Base-by-base conservation (phyloP, 2,113 vertebrate genomes). In the Ursus arctos region DNA sequence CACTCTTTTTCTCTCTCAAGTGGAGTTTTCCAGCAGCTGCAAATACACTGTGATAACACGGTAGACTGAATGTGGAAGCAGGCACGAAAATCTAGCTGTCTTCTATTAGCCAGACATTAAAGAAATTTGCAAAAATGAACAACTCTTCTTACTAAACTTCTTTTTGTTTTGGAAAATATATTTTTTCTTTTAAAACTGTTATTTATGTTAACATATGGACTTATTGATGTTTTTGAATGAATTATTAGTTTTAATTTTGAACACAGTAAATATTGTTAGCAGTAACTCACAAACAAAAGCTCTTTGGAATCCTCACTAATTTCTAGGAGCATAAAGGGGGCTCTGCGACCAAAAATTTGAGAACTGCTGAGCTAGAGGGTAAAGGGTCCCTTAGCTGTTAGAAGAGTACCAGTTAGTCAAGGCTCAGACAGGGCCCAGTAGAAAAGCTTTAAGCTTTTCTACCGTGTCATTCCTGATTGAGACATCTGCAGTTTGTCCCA, bases 241-340 rank as follows among this genome's bases (percentile, higher is more conserved):
- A 47, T 86, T 93, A 55, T 88, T 49, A 15, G 69, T 94, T 93
- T 96, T 96, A 57, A 87, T 51, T 95, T 96, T 40, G 69, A 63
- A 82, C 65, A 65, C 13, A 55, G 26, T 86, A 74, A 87, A 69
- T 77, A 79, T 71, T 49, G 31, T 49, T 71, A 92, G 61, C 51
- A 65, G 3, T 76, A 84, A 65, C 28, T 90, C 19, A 81, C 6
- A 86, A 81, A n/a, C 7, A 72, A 55, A 97, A 80, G 24, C 9
- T 88, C 47, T 92, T 94, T 87, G 80, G 49, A 24, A 28, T 49
- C 65, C 16, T 91, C 77, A 79, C 4, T 87, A 67, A n/a, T 31
- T 97, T 95, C 80, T 74, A 84, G 43, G 88, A 49, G 10, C 9
- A 59, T 76, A 36, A 76, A 95, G 22, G 40, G 40, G 31, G 11